A percentile compares a stretch with the other conserved stretches of the same genome.
These are phyloP conservation scores for Elanoides forficatus DNA, from an alignment of 2,113 vertebrate species.

Conservation along the genomic window DNA sequence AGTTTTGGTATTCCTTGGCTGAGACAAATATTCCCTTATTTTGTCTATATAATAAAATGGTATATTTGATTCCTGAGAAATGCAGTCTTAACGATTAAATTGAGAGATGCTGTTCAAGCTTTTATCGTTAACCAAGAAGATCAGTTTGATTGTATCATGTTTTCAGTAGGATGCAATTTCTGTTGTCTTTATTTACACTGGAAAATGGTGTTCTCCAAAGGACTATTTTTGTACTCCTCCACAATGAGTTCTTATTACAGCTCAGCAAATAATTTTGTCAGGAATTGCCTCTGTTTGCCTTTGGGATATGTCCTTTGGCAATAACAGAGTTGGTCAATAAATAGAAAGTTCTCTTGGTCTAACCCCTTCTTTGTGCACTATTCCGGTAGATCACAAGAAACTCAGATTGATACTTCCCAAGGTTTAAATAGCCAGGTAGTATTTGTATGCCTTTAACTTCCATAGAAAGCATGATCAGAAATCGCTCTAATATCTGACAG, in stretches of 20 bases:
- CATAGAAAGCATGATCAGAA: background rate
- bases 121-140: background rate
- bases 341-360: background rate
- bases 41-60: background rate
- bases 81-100: background rate
- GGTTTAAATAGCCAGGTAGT: background rate
- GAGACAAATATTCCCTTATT: background rate
- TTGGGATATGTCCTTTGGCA: background rate
- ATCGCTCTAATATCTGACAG: background rate
- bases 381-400: background rate
- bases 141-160: background rate
- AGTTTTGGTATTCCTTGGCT: background rate
- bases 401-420: background rate
- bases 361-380: background rate
- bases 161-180: background rate
- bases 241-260: background rate
- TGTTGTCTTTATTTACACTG: background rate
- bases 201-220: background rate
- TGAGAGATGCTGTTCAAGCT: background rate
- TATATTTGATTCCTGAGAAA: background rate
- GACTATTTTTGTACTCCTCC: background rate
- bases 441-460: background rate
- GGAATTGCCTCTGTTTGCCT: background rate
- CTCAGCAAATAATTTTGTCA: background rate
- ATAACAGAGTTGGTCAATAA: background rate